Evolutionary conservation across 92 coral and sea anemone species (phyloP).

Genomic region (Diadumene lineata): DNA sequence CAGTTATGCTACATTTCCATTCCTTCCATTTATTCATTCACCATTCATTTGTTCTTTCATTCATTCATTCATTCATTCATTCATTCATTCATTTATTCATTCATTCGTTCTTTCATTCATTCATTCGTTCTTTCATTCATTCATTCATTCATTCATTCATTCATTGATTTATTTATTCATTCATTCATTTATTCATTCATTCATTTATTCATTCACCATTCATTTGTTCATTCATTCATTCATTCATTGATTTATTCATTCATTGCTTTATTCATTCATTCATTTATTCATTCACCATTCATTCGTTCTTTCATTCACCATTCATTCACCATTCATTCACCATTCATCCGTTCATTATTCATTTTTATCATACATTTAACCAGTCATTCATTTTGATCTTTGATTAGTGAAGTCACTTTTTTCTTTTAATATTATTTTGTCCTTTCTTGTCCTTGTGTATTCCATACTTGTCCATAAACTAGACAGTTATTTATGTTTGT

Average conservation of each 20-base stretch:
- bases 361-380: background rate
- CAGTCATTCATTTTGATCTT: background rate
- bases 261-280: background rate
- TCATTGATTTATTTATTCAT: background rate
- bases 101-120: background rate
- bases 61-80: background rate
- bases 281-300: background rate
- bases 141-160: background rate
- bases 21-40: background rate
- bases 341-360: background rate
- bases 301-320: background rate
- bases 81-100: background rate
- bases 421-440: too few relatives aligned
- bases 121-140: background rate
- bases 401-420: too few relatives aligned
- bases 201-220: background rate
- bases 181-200: background rate
- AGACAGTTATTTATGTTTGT: background rate
- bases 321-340: background rate
- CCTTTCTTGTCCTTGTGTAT: background rate
- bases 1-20: background rate
- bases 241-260: background rate
- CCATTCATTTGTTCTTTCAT: background rate
- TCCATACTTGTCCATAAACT: background rate
- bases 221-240: background rate